phyloP scores from a whole-genome alignment of 1,140 invertebrate species.

The Trachymyrmex septentrionalis region DNA sequence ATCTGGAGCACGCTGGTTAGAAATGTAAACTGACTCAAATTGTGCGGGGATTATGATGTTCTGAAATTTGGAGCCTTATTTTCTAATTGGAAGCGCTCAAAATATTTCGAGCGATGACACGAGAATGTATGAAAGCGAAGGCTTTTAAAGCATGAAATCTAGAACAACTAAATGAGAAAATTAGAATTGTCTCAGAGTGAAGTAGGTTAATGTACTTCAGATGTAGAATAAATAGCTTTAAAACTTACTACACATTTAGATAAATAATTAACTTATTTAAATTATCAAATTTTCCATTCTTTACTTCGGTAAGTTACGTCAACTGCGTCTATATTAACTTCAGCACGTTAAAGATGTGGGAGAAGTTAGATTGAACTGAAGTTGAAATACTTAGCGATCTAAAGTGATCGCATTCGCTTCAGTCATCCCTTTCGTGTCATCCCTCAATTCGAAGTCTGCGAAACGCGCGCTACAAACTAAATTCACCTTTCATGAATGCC shows the following conservation, averaged over 20 bases:
- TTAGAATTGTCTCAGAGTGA: neutral
- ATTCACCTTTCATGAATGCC: conserved; percentile 82
- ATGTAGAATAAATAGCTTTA: neutral
- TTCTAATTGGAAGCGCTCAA: neutral
- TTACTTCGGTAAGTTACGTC: neutral
- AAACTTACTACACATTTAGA: neutral
- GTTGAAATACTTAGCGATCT: neutral
- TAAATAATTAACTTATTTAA: conserved; percentile 8
- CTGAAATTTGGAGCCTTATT: neutral
- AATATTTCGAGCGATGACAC: conserved; percentile 13
- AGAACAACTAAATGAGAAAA: neutral
- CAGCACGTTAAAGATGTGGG: neutral
- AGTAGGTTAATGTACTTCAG: neutral
- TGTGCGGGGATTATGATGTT: neutral
- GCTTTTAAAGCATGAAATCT: neutral
- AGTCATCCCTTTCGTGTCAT: conserved; percentile 24
- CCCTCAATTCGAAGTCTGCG: conserved; percentile 1
- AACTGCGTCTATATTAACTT: neutral
- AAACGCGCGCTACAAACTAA: conserved; percentile 11
- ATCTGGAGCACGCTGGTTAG: neutral
- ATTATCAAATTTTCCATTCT: neutral
- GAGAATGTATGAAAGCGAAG: neutral
- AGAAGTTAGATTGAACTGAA: conserved; percentile 2
- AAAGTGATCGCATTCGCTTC: neutral
- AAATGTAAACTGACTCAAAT: neutral